These are phyloP conservation scores for Macrosoma leucophasiata DNA, from an alignment of 2,888 invertebrate genomes.

Conservation along the genomic window DNA sequence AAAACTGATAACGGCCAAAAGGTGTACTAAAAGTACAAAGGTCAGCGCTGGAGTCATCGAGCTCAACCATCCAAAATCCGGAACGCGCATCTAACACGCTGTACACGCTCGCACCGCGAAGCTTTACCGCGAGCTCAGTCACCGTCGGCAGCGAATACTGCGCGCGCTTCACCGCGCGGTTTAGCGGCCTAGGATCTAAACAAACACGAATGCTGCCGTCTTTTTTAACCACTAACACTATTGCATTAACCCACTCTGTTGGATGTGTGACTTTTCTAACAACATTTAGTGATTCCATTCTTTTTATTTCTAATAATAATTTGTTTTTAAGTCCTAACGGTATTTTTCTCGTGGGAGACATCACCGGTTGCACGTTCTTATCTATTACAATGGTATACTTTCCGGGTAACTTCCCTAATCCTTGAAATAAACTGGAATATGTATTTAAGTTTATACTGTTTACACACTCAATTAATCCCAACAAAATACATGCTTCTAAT, in stretches of 20 bases:
- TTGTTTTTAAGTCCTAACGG: constrained; percentile 25
- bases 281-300: constrained; percentile 17
- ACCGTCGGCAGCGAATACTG: constrained; percentile 21
- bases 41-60: constrained; percentile 16
- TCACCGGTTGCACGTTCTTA: constrained; percentile 15
- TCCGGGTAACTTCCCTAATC: constrained; percentile 23
- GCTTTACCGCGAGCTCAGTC: constrained; percentile 12
- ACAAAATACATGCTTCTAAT: neutral
- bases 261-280: constrained; percentile 21
- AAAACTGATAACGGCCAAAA: constrained; percentile 16
- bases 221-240: constrained; percentile 26
- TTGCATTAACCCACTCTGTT: constrained; percentile 25
- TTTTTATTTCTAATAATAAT: constrained; percentile 12
- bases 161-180: constrained; percentile 20
- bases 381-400: constrained; percentile 23
- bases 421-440: constrained; percentile 23
- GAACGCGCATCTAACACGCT: constrained; percentile 15
- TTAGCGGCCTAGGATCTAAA: constrained; percentile 22
- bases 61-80: constrained; percentile 14
- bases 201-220: constrained; percentile 20
- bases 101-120: constrained; percentile 12
- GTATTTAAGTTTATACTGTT: constrained; percentile 4
- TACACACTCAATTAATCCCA: neutral
- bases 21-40: constrained; percentile 12
- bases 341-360: constrained; percentile 25